Base-by-base conservation (phyloP, 2,113 vertebrate genomes). In the Vidua macroura region DNA sequence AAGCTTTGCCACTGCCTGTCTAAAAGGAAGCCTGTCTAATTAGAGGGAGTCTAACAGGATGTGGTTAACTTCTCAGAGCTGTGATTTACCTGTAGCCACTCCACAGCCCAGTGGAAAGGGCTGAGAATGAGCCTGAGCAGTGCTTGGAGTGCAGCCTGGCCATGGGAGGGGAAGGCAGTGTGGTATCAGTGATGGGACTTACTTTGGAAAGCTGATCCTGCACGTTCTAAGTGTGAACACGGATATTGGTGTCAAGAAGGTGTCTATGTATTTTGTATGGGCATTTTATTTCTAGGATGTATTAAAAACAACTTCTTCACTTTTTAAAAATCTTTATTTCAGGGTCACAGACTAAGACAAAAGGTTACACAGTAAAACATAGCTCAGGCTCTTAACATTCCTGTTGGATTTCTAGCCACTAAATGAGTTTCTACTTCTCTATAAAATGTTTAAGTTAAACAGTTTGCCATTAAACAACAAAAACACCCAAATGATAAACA, bases 251-350 rank as follows among this genome's bases (percentile, higher is more conserved):
- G 23, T 46, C 33, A 82, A 60, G 43, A 35, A 35, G 11, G 49
- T 28, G 8, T 20, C 15, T 69, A 2, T 31, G 1, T 19, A 30
- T 39, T 55, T 74, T 27, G 25, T 22, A 46, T 0, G 37, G 43
- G 49, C 33, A 35, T 21, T 53, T 56, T 51, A 39, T 22, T 74
- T 77, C 18, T 27, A 92, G 6, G 15, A 48, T 55, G 58, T 77
- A 80, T 43, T 33, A 27, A 39, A 51, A 77, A 8, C 22, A 73
- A 62, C 13, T 20, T 44, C 8, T 14, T 86, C 27, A 37, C 22
- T n/a, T 30, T 55, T 60, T 35, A 7, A 1, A 30, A 60, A 43
- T 77, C 30, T 96, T 95, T 96, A 96, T 96, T 96, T 15, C 62
- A 81, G 68, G 4, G 5, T 88, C 39, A 70, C 20, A 94, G 52